Evolutionary conservation across 2,113 vertebrate species (phyloP).

Genomic region (Xenopus tropicalis): UCB_Xtro_10.0 CM004450.2:65776501-65777000

Average conservation of each 20-base stretch:
- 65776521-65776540: no score
- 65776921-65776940: no score
- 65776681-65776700: conserved; percentile 43
- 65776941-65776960: no score
- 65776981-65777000: no score
- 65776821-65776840: conserved; percentile 37
- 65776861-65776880: conserved; percentile 1
- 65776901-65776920: not conserved
- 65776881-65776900: conserved; percentile 20
- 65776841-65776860: conserved; percentile 31
- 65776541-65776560: no score
- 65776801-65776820: conserved; percentile 33
- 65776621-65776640: conserved; percentile 47
- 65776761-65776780: conserved; percentile 44
- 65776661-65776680: conserved; percentile 31
- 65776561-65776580: no score
- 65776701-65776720: conserved; percentile 39
- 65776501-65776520: no score
- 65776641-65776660: conserved; percentile 27
- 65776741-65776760: conserved; percentile 39
- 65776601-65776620: not conserved
- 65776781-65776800: conserved; percentile 29
- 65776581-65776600: no score
- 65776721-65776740: conserved; percentile 37
- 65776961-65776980: no score